Evolutionary conservation across 2,797 vertebrate genomes (phyloP).

Genomic region (Xenopus petersii): DNA sequence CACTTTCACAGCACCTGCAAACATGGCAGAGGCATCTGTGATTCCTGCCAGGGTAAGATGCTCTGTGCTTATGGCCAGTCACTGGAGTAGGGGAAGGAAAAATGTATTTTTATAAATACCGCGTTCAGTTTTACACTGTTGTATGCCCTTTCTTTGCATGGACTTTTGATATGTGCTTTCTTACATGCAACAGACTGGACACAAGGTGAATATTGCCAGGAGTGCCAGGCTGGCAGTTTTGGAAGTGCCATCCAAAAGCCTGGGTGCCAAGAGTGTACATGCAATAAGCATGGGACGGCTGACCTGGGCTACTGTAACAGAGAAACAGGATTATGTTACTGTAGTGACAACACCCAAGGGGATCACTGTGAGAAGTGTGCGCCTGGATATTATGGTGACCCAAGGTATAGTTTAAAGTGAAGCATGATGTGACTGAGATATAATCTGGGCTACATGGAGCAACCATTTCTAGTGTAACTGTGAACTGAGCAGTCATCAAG

Average conservation of each 20-base stretch:
- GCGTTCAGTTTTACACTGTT: neutral
- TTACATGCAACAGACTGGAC: conserved; percentile 78
- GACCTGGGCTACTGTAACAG: conserved; percentile 81
- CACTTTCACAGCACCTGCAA: conserved; percentile 86
- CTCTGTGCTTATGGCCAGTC: neutral
- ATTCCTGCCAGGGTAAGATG: conserved; percentile 82
- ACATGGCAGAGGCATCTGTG: conserved; percentile 79
- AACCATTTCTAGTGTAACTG: no score
- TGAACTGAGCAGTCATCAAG: no score
- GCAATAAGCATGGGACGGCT: conserved; percentile 83
- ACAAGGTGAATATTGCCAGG: conserved; percentile 78
- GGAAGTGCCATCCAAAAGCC: conserved; percentile 75
- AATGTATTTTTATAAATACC: no score
- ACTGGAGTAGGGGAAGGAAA: neutral
- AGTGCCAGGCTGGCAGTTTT: conserved; percentile 84
- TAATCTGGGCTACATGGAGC: no score
- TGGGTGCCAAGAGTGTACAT: conserved; percentile 81
- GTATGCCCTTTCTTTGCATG: neutral
- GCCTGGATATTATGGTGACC: conserved; percentile 73
- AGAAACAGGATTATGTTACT: conserved; percentile 83
- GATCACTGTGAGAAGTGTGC: conserved; percentile 84
- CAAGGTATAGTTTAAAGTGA: conserved; percentile 5
- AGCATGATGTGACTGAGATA: no score
- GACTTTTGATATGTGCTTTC: neutral
- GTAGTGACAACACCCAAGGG: conserved; percentile 85